Evolutionary conservation across 1,140 invertebrate species (phyloP), one percentile per base, ranked within the genome.

Genomic region (Cherax quadricarinatus): DNA sequence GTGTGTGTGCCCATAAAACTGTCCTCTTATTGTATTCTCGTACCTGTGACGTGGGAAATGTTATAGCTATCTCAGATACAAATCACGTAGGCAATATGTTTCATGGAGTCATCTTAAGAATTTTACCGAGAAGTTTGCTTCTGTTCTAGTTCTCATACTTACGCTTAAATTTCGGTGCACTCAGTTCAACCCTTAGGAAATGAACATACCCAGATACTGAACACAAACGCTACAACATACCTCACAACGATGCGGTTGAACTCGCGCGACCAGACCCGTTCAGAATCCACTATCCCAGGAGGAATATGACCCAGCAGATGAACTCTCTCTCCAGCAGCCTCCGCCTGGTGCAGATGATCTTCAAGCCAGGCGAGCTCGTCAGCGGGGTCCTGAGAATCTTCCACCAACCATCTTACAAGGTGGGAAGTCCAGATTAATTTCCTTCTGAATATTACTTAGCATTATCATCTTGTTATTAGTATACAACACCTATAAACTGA

Each of bases 241-340:
- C 94, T 91, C 41, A 94, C 94, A 24, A 95, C 93, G 14, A 95
- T 95, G 14, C 93, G 86, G 88, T 95, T 94, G 88, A 94, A 95
- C 87, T 95, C 94, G 21, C 94, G 92, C 1, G 91, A 92, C 91
- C 91, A 92, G 66, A 86, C 85, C 57, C 91, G 82, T 79, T 92
- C 86, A 1, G 48, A 97, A 88, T 97, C 96, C 6, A 95, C 94
- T 18, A 96, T 95, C 9, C 97, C 97, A 1, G 97, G 96, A 0
- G 97, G 97, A 84, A 99, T 97, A 94, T 99, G 98, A 1, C 96
- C 96, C 41, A 99, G 94, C 66, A 99, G 97, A 94, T 98, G 97
- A 7, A 98, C 98, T 94, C 96, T 96, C 94, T 97, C 96, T 7
- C 95, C 95, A 4, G 94, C 95, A 66, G 95, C 92, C 94, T 97